phyloP scores from a whole-genome alignment of 2,113 vertebrate species.

The Gavialis gangeticus region DNA sequence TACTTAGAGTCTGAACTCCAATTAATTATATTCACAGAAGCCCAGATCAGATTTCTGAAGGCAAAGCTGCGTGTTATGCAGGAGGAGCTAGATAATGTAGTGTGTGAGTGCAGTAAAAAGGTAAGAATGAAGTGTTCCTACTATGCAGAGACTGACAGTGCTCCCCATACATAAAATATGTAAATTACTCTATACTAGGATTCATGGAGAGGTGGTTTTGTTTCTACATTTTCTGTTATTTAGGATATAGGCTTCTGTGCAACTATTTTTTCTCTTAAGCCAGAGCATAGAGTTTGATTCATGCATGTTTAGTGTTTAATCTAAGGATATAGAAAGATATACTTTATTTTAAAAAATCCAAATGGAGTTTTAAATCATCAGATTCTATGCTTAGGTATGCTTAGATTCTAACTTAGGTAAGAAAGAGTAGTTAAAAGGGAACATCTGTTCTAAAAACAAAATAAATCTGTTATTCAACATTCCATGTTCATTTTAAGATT shows the following conservation, averaged over 20 bases:
- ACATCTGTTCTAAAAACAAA: background rate
- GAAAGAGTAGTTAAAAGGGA: background rate
- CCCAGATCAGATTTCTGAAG: constrained; percentile 90
- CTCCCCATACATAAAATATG: background rate
- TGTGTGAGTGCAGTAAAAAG: constrained; percentile 88
- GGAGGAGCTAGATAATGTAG: constrained; percentile 88
- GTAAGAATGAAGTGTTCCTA: constrained; percentile 71
- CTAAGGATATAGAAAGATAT: background rate
- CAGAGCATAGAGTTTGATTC: background rate
- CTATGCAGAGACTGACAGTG: background rate
- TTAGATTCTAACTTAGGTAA: background rate
- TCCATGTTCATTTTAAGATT: background rate
- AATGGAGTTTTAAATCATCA: background rate
- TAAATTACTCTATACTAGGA: background rate
- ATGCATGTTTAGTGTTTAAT: background rate
- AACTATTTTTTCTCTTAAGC: background rate
- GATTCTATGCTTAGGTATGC: background rate
- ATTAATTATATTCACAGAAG: constrained; percentile 80
- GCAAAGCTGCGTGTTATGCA: constrained; percentile 90
- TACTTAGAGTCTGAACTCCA: constrained; percentile 14
- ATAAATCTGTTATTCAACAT: too few species aligned
- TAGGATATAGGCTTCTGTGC: background rate
- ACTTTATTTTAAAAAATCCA: background rate
- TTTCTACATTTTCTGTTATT: background rate
- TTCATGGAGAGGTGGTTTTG: background rate